Evolutionary conservation across 2,113 vertebrate species (phyloP).

Genomic region (Pygoscelis adeliae): DNA sequence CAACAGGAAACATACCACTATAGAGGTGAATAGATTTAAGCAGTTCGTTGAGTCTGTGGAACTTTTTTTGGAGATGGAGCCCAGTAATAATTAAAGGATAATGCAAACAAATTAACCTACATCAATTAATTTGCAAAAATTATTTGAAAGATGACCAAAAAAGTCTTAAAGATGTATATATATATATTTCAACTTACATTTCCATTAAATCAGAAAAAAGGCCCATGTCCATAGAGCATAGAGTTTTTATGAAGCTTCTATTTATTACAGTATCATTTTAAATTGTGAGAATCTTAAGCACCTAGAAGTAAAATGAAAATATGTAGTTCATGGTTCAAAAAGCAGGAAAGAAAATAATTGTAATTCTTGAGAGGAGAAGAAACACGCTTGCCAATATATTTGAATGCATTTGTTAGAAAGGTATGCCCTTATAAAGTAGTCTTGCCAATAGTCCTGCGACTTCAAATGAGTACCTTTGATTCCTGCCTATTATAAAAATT

Average conservation of each 20-base stretch:
- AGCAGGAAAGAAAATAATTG: neutral
- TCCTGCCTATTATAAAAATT: slow-evolving; percentile 14
- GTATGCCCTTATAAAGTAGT: neutral
- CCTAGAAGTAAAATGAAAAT: neutral
- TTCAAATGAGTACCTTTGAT: slow-evolving; percentile 31
- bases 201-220: neutral
- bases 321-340: neutral
- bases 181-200: neutral
- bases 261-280: neutral
- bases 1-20: neutral
- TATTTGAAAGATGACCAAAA: neutral
- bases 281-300: neutral
- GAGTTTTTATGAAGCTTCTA: neutral
- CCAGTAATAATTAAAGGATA: neutral
- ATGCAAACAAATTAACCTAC: neutral
- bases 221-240: neutral
- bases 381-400: neutral
- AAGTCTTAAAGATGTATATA: neutral
- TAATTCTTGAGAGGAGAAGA: neutral
- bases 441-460: neutral
- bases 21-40: neutral
- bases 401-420: neutral
- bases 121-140: neutral
- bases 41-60: neutral
- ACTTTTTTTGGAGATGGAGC: neutral